phyloP scores from a whole-genome alignment of 2,797 vertebrate genomes.

The Pipistrellus kuhlii region DNA sequence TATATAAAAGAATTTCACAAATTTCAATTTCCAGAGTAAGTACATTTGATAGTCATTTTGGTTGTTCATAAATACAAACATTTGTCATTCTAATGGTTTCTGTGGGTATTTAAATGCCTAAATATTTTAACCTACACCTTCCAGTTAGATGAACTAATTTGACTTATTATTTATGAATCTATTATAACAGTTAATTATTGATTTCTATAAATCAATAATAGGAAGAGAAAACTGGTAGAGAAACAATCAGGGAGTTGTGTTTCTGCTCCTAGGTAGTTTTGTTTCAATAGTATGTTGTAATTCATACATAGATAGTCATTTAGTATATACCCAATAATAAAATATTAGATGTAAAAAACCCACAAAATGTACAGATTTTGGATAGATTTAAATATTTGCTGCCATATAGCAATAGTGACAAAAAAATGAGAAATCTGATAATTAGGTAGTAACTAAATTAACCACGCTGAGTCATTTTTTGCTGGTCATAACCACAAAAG shows the following conservation, averaged over 20 bases:
- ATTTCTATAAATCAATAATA: neutral
- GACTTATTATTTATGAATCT: neutral
- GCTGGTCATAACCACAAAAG: slow-evolving; percentile 12
- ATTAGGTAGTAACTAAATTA: slow-evolving; percentile 18
- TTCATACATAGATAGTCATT: neutral
- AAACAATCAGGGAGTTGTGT: neutral
- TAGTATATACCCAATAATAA: neutral
- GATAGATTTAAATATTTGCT: neutral
- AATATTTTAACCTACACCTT: neutral
- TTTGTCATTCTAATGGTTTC: neutral
- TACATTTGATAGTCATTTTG: neutral
- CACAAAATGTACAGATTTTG: neutral
- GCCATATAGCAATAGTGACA: neutral
- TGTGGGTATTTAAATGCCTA: neutral
- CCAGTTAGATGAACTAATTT: neutral
- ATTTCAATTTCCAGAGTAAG: neutral
- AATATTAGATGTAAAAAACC: neutral
- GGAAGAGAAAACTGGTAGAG: neutral
- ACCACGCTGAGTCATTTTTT: slow-evolving; percentile 33
- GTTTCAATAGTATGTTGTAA: neutral
- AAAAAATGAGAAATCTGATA: slow-evolving; percentile 57
- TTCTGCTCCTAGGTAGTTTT: neutral
- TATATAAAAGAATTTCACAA: neutral
- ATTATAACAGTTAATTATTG: slow-evolving; percentile 3
- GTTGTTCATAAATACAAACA: slow-evolving; percentile 15